Percentiles rank a stretch among this genome's conserved stretches.
Evolutionary conservation across 2,113 vertebrate genomes (phyloP).

Genomic region (Percopsis transmontana): DNA sequence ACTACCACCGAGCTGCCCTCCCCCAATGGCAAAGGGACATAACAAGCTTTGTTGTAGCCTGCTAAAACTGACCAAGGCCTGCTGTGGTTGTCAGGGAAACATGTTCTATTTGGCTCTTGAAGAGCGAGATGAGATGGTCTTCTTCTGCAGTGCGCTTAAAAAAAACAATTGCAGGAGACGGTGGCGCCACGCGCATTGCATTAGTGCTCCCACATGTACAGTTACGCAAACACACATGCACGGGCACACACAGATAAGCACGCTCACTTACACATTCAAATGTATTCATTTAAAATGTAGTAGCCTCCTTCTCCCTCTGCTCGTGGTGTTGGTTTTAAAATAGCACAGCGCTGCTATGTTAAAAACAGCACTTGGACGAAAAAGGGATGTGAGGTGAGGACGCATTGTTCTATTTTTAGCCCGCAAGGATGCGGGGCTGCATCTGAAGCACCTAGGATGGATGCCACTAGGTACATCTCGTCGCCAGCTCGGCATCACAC

Average conservation of each 20-base stretch:
- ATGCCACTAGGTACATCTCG: conserved; percentile 15
- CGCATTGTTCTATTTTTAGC: conserved; percentile 70
- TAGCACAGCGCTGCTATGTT: conserved; percentile 28
- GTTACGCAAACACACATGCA: conserved; percentile 55
- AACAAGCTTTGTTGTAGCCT: conserved; percentile 34
- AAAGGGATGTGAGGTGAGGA: conserved; percentile 60
- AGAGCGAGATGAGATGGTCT: conserved; percentile 60
- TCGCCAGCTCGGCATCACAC: conserved; percentile 9
- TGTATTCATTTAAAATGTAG: too few relatives aligned
- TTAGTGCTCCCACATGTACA: conserved; percentile 8
- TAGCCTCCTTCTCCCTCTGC: conserved; percentile 8
- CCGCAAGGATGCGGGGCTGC: conserved; percentile 39
- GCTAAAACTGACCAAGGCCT: conserved; percentile 34
- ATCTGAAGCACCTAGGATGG: conserved; percentile 31
- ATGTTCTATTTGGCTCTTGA: conserved; percentile 56
- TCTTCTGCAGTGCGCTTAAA: conserved; percentile 39
- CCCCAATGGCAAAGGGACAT: conserved; percentile 18
- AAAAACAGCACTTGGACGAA: conserved; percentile 56
- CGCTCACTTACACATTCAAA: conserved; percentile 33
- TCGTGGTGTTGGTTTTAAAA: conserved; percentile 28
- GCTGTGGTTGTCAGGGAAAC: conserved; percentile 67
- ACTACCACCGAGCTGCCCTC: conserved; percentile 22
- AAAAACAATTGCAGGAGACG: conserved; percentile 41
- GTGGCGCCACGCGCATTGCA: background rate
- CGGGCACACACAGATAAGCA: conserved; percentile 28